Conservation (phyloP, 2,888 invertebrate genomes). For the Drepanosiphum platanoidis region DNA sequence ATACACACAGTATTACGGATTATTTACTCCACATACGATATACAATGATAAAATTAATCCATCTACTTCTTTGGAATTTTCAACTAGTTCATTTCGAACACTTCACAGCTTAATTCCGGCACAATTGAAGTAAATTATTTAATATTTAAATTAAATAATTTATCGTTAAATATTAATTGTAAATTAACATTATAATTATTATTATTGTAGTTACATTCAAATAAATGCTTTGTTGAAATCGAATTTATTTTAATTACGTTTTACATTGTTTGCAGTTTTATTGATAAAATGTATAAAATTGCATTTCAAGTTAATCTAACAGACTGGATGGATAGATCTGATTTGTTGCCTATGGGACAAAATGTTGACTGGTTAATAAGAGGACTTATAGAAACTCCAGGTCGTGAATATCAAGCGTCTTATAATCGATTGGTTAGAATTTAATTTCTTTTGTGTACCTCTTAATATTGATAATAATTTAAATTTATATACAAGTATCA, state of each 20-base stretch:
- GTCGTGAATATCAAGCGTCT: conserved; percentile 54
- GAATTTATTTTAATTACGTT: background rate
- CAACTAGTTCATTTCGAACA: conserved; percentile 44
- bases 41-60: conserved; percentile 41
- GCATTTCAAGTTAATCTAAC: conserved; percentile 48
- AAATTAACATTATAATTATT: background rate
- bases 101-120: conserved; percentile 45
- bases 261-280: conserved; percentile 29
- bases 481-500: background rate
- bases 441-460: background rate
- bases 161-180: background rate
- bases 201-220: background rate
- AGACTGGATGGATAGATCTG: conserved; percentile 51
- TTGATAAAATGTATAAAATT: conserved; percentile 43
- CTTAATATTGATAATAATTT: background rate
- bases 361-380: conserved; percentile 40
- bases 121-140: conserved; percentile 25
- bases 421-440: conserved; percentile 46
- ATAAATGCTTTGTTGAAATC: background rate
- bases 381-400: conserved; percentile 43
- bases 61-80: conserved; percentile 50
- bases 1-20: conserved; percentile 37
- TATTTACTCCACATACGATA: conserved; percentile 35
- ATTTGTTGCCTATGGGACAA: conserved; percentile 37
- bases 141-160: background rate